phyloP scores from a whole-genome alignment of 2,888 invertebrate species.

The Chalcis sispes region DNA sequence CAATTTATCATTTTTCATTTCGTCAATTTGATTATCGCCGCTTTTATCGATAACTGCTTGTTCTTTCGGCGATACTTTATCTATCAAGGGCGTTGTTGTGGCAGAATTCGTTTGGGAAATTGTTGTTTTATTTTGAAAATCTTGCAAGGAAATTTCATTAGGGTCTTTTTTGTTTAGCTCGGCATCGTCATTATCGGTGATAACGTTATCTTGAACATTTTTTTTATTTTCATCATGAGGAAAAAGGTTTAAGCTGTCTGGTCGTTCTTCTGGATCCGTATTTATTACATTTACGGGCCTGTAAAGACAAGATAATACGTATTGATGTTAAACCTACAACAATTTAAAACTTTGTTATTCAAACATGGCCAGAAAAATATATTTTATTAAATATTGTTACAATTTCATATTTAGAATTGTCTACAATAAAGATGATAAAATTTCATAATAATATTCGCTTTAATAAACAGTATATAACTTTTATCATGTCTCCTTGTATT shows the following conservation, averaged over 20 bases:
- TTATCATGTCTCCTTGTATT: too few species aligned
- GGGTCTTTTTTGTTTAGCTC: not conserved
- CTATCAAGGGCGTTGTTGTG: too few species aligned
- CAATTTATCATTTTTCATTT: not conserved
- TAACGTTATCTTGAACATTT: not conserved
- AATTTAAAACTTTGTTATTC: too few species aligned
- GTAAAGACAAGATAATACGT: constrained; percentile 4
- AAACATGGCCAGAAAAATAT: too few species aligned
- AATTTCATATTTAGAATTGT: too few species aligned
- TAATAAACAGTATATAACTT: too few species aligned
- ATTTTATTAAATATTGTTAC: constrained; percentile 7
- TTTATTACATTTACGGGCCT: not conserved
- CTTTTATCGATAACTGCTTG: constrained; percentile 4
- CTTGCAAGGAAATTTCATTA: not conserved
- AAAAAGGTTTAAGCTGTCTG: constrained; percentile 19
- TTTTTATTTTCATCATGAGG: not conserved
- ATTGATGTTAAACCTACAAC: not conserved
- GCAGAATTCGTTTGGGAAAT: not conserved
- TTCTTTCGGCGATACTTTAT: not conserved
- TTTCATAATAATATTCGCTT: too few species aligned
- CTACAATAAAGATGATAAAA: too few species aligned
- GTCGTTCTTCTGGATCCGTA: constrained; percentile 15
- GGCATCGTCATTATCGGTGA: not conserved
- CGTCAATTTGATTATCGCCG: not conserved
- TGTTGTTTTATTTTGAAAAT: not conserved